Evolutionary conservation across 2,113 vertebrate genomes (phyloP).

Genomic region (Ictalurus furcatus): DNA sequence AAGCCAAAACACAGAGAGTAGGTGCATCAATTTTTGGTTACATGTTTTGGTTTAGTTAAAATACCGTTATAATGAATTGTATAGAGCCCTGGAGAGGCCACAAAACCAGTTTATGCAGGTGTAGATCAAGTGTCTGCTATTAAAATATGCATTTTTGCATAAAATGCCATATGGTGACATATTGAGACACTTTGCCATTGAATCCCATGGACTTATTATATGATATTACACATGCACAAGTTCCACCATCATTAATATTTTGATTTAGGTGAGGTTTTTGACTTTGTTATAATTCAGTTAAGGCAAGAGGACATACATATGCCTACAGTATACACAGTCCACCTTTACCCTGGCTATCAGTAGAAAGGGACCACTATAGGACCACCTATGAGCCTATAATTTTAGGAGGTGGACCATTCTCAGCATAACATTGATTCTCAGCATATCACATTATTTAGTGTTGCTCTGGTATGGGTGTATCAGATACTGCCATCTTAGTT

Average conservation of each 20-base stretch:
- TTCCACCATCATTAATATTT: neutral
- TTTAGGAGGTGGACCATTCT: neutral
- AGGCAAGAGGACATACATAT: neutral
- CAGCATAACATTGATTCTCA: neutral
- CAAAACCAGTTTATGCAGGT: neutral
- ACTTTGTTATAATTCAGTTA: neutral
- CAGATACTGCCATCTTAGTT: neutral
- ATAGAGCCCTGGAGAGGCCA: neutral
- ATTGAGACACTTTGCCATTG: neutral
- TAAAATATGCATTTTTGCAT: neutral
- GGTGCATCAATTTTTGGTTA: neutral
- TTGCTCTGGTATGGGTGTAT: neutral
- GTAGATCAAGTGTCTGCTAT: slow-evolving; percentile 1
- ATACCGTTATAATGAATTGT: neutral
- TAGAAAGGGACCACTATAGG: neutral
- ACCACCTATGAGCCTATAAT: neutral
- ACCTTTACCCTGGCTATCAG: neutral
- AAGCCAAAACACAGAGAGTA: neutral
- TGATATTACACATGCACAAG: slow-evolving; percentile 2
- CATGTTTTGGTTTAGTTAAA: neutral
- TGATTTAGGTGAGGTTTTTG: neutral
- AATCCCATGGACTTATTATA: neutral
- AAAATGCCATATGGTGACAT: slow-evolving; percentile 14
- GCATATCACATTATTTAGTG: neutral
- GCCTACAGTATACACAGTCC: neutral